Percentiles rank a stretch among this genome's conserved stretches.
phyloP scores from a whole-genome alignment of 2,797 vertebrate species.

The Cichlasoma orientale region DNA sequence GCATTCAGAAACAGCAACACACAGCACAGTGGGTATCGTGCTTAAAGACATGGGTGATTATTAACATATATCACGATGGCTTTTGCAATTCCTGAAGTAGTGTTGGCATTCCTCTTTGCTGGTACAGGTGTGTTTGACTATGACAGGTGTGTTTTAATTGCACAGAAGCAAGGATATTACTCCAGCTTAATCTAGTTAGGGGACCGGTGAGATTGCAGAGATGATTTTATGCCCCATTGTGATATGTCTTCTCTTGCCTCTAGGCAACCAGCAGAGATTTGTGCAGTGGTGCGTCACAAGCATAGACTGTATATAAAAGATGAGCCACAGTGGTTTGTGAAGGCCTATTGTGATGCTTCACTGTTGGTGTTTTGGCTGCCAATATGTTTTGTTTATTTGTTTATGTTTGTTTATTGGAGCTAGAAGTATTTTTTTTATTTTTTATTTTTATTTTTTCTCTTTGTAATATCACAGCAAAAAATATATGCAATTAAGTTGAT shows the following conservation, averaged over 20 bases:
- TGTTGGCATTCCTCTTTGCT: neutral
- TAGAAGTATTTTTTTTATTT: neutral
- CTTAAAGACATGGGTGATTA: neutral
- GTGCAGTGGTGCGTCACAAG: neutral
- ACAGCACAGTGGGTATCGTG: neutral
- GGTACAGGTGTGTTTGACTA: neutral
- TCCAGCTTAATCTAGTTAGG: neutral
- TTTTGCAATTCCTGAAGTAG: neutral
- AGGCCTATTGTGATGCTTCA: neutral
- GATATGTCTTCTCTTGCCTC: neutral
- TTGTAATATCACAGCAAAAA: too few relatives aligned
- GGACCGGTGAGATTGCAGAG: accelerated
- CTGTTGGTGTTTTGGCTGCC: neutral
- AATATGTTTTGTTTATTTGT: neutral
- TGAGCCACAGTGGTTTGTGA: neutral
- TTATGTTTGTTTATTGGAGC: neutral
- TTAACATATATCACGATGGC: neutral
- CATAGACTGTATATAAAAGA: neutral
- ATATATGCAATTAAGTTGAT: neutral
- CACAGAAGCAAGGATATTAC: neutral
- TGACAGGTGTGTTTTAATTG: neutral
- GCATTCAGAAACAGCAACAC: neutral
- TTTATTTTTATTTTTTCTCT: neutral
- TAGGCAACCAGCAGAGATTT: neutral
- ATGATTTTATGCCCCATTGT: neutral